Evolutionary conservation across 2,113 vertebrate species (phyloP), one percentile per base, ranked within the genome.

Genomic region (Sprattus sprattus): DNA sequence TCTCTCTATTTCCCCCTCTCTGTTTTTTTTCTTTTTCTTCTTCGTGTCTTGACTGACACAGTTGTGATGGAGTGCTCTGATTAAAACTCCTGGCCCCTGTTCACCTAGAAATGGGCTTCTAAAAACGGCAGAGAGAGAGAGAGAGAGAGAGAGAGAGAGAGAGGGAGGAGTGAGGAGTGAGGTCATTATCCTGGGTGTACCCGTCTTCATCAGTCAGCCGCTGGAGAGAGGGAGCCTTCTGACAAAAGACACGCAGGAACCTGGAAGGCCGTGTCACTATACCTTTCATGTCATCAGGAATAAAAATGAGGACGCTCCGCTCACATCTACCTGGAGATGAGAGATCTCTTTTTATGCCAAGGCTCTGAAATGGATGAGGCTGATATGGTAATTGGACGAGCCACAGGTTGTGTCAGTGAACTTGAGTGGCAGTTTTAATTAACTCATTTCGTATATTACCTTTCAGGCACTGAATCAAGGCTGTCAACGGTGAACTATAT

Each of bases 71-170:
- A 84, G 82, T 39, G 44, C 20, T 78, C 82, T 90, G 84, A 86
- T 83, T 87, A 88, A 90, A 86, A 84, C 82, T 39, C 71, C 81
- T 7, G 82, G 45, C 60, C 80, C 80, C 86, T 11, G 28, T 78
- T 78, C 71, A 78, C 71, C 71, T 28, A 44, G 84, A 87, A 90
- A 90, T 84, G 82, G 84, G 87, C 78, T 81, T 88, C 89, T 90
- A 90, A 88, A 90, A 90, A 88, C 87, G 86, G 87, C 10, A 71
- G 71, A 60, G 75, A 22, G 49, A 82, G 67, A 78, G 54, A 82
- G 81, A 39, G 39, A 39, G 39, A 39, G 39, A 39, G 39, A 39
- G 39, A 39, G 39, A 39, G 39, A 39, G 39, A 39, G 39, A 39
- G 39, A 39, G 39, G 2, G 39, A 39, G 39, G 39, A n/a, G n/a